Evolutionary conservation across 2,888 invertebrate genomes (phyloP).

Genomic region (Mythimna pallens): DNA sequence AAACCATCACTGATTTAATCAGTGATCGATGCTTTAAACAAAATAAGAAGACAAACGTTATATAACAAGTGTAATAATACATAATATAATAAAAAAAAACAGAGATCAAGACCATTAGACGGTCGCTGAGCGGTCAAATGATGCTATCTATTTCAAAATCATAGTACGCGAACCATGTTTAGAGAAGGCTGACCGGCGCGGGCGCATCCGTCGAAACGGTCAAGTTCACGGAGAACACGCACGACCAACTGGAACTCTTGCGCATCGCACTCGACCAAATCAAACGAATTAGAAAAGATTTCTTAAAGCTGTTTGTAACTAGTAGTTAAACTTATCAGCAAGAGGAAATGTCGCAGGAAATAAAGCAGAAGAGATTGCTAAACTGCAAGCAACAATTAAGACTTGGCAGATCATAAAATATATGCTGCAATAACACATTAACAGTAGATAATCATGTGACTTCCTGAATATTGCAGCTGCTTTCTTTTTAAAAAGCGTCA

Average conservation of each 20-base stretch:
- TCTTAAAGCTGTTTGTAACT: neutral
- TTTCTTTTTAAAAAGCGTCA: slow-evolving; percentile 29
- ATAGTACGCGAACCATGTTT: slow-evolving; percentile 65
- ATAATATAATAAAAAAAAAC: slow-evolving; percentile 61
- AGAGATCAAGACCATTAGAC: slow-evolving; percentile 76
- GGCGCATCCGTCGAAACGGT: slow-evolving; percentile 83
- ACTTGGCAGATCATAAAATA: slow-evolving; percentile 11
- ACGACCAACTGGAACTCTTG: slow-evolving; percentile 63
- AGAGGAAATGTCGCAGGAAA: slow-evolving; percentile 18
- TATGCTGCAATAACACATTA: neutral
- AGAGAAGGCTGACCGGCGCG: slow-evolving; percentile 79
- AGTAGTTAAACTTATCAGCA: slow-evolving; percentile 9
- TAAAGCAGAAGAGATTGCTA: slow-evolving; percentile 15
- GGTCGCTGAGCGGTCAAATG: slow-evolving; percentile 65
- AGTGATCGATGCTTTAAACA: slow-evolving; percentile 13
- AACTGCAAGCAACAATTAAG: neutral
- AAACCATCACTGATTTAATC: no score
- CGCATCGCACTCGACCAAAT: slow-evolving; percentile 65
- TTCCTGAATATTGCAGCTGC: slow-evolving; percentile 32
- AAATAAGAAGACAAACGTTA: slow-evolving; percentile 39
- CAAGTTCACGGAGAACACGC: slow-evolving; percentile 84
- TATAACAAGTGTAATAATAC: slow-evolving; percentile 49
- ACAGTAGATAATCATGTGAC: slow-evolving; percentile 5
- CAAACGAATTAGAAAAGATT: slow-evolving; percentile 19
- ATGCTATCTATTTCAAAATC: slow-evolving; percentile 72